Evolutionary conservation across 1,140 invertebrate genomes (phyloP).

Genomic region (Hesperophylax magnus): DNA sequence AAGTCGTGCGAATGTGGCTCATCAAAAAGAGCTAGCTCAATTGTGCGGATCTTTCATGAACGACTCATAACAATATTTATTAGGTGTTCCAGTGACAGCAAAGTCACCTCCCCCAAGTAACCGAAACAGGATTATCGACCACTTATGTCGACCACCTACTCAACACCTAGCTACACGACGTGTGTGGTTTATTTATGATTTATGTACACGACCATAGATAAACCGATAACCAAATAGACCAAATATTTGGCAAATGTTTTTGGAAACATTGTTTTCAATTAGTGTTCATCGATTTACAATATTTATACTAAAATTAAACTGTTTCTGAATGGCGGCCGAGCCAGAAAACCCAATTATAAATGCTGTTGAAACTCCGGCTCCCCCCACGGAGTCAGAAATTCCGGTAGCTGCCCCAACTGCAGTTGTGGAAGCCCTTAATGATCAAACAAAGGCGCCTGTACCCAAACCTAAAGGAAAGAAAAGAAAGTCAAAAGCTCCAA

Average conservation of each 20-base stretch:
- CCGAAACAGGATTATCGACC: background rate
- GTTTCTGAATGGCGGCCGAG: constrained; percentile 5
- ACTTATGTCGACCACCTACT: background rate
- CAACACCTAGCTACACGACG: background rate
- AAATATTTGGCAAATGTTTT: background rate
- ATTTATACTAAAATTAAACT: background rate
- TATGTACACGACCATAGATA: background rate
- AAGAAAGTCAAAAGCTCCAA: constrained; percentile 75
- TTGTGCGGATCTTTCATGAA: too few relatives aligned
- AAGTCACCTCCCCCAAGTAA: too few relatives aligned
- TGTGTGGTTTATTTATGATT: too few relatives aligned
- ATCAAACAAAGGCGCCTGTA: constrained; percentile 23
- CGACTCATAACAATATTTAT: too few relatives aligned
- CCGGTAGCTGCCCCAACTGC: background rate
- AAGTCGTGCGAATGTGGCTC: too few relatives aligned
- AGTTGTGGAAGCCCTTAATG: background rate
- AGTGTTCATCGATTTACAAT: background rate
- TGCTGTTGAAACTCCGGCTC: constrained; percentile 15
- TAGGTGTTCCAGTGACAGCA: too few relatives aligned
- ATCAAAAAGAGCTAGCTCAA: too few relatives aligned
- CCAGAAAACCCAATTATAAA: constrained; percentile 1
- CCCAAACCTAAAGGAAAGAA: constrained; percentile 73
- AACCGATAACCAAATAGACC: background rate
- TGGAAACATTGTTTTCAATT: background rate
- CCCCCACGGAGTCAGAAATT: constrained; percentile 71